Evolutionary conservation across 2,113 vertebrate genomes (phyloP).

Genomic region (Rattus norvegicus): GRCr8 NC_086038.1:37146001-37146500

Average conservation of each 20-base stretch:
- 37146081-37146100: neutral
- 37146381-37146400: constrained; percentile 51
- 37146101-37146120: constrained; percentile 44
- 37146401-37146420: constrained; percentile 46
- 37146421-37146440: constrained; percentile 62
- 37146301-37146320: constrained; percentile 33
- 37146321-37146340: constrained; percentile 14
- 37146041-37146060: neutral
- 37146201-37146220: constrained; percentile 25
- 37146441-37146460: constrained; percentile 63
- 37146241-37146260: neutral
- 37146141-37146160: neutral
- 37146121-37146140: neutral
- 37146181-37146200: neutral
- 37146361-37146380: constrained; percentile 48
- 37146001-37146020: constrained; percentile 20
- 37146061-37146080: constrained; percentile 50
- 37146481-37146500: constrained; percentile 57
- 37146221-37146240: neutral
- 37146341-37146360: constrained; percentile 27
- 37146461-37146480: constrained; percentile 63
- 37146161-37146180: neutral
- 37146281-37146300: neutral
- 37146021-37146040: constrained; percentile 25
- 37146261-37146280: constrained; percentile 10